Evolutionary conservation across 2,888 invertebrate species (phyloP).

Genomic region (Eurois occulta): DNA sequence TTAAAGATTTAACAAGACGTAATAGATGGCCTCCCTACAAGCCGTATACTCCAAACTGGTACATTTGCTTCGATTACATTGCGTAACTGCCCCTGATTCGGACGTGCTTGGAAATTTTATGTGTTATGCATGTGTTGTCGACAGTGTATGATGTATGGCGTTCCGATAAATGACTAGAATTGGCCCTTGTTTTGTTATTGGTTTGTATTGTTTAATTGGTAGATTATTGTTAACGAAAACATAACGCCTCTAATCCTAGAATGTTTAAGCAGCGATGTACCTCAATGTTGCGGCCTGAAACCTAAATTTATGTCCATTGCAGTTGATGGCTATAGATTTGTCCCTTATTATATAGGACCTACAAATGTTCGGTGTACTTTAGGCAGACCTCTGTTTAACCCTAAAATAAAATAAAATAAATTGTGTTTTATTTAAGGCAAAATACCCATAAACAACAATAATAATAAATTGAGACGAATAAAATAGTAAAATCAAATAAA

Average conservation of each 20-base stretch:
- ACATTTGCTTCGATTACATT: constrained; percentile 65
- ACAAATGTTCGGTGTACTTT: too few relatives aligned
- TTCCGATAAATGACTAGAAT: constrained; percentile 41
- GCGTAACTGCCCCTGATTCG: constrained; percentile 58
- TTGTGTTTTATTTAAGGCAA: too few relatives aligned
- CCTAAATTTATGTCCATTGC: neutral
- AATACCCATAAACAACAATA: too few relatives aligned
- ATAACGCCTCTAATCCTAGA: neutral
- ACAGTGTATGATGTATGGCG: constrained; percentile 37
- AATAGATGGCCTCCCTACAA: constrained; percentile 38
- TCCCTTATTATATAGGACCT: neutral
- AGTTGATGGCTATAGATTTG: neutral
- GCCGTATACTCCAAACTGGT: constrained; percentile 41
- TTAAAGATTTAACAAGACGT: constrained; percentile 36
- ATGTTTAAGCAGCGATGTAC: neutral
- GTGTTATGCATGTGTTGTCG: constrained; percentile 53
- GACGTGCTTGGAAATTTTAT: constrained; percentile 69
- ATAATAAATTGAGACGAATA: too few relatives aligned
- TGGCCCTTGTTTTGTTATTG: constrained; percentile 14
- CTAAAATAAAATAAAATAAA: too few relatives aligned
- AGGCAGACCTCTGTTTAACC: too few relatives aligned
- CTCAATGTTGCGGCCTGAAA: neutral
- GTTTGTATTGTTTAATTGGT: neutral
- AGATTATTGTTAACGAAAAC: neutral
- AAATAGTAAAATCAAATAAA: too few relatives aligned